These are phyloP conservation scores for Trichomycterus rosablanca DNA, from an alignment of 2,113 vertebrate genomes.

Conservation along the genomic window DNA sequence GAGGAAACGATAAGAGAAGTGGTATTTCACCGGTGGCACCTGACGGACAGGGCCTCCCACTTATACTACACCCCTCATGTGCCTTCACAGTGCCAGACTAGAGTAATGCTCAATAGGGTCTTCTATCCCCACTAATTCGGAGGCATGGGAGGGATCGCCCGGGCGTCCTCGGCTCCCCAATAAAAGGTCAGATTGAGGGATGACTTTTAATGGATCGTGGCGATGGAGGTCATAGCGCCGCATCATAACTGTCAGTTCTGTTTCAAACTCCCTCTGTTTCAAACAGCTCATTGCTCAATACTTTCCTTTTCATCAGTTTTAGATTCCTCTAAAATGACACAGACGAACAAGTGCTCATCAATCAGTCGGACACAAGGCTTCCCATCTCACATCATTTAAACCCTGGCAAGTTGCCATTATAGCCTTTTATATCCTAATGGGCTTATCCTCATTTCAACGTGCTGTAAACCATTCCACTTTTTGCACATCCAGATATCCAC, in stretches of 20 bases:
- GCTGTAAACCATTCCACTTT: constrained; percentile 10
- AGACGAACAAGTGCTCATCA: constrained; percentile 42
- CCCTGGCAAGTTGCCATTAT: constrained; percentile 26
- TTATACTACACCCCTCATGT: too few relatives aligned
- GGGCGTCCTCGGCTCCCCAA: too few relatives aligned
- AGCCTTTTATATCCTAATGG: constrained; percentile 30
- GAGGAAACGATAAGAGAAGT: too few relatives aligned
- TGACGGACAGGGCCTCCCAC: too few relatives aligned
- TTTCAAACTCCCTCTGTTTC: constrained; percentile 1
- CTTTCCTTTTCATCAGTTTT: constrained; percentile 46
- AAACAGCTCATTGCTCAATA: constrained; percentile 36
- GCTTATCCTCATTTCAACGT: constrained; percentile 20
- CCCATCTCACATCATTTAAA: constrained; percentile 35
- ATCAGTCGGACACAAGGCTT: constrained; percentile 26
- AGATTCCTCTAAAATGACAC: constrained; percentile 44
- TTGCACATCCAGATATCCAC: background rate
- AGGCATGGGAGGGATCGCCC: too few relatives aligned
- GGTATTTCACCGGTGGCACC: too few relatives aligned
- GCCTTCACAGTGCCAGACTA: too few relatives aligned
- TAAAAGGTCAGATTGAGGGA: too few relatives aligned
- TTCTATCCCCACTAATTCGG: too few relatives aligned
- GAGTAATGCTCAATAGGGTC: too few relatives aligned
- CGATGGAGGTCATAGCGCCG: background rate
- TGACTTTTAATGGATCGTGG: too few relatives aligned
- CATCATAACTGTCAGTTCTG: background rate